Base-by-base conservation (phyloP, 2,797 vertebrate species). In the Dromococcyx pavoninus region DNA sequence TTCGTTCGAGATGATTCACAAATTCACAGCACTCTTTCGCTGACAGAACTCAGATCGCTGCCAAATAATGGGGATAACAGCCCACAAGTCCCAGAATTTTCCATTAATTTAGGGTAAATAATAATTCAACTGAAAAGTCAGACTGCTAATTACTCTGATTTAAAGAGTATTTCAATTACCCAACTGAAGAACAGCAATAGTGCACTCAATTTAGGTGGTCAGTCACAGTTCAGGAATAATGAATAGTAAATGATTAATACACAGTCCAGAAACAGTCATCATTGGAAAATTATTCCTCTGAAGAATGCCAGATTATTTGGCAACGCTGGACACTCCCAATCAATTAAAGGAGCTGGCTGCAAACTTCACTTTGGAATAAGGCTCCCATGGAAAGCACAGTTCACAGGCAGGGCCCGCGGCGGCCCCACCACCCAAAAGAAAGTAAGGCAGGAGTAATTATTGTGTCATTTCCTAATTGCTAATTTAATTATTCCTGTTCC, bases 81-180 rank as follows among this genome's bases (percentile, higher is more conserved):
- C 77, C 93, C 80, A 21, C 62, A 7, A 76, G 30, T 22, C 77
- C 35, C 77, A 2, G 21, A 81, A 48, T 88, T 58, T 73, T 72
- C 86, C 84, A 79, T 85, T 91, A 78, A 88, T 92, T 81, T 84
- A 71, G 69, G 60, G 54, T 30, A 93, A 88, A 93, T 74, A 90
- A 94, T 74, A 90, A 88, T 84, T 78, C 92, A 72, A 64, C 77
- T 92, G 80, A 92, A 93, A 94, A 96, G 86, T 86, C 91, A 93
- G 35, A 89, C 91, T 82, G 70, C 92, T 96, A 96, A 96, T 96
- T 95, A 94, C 77, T 73, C 91, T 69, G 84, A 96, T 93, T 92
- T 86, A 95, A 87, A 92, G 88, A 95, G 86, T 88, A 82, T 92
- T 94, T 91, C 96, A 95, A 88, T 96, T 95, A 93, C 89, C 91